Evolutionary conservation across 2,113 vertebrate genomes (phyloP).

Genomic region (Chaetorhynchus papuensis): DNA sequence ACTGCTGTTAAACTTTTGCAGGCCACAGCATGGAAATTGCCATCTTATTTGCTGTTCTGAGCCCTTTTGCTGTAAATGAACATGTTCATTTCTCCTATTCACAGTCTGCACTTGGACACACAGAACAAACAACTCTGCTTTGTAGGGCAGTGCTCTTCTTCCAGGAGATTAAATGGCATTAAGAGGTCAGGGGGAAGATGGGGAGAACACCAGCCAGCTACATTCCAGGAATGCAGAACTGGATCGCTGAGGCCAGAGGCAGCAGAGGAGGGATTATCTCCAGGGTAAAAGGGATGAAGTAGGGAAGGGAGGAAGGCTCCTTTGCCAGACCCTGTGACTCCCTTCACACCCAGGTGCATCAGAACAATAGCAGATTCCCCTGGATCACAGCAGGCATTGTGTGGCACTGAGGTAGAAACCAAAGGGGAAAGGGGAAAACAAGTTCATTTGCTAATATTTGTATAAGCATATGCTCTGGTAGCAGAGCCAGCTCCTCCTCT

Average conservation of each 20-base stretch:
- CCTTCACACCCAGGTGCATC: conserved; percentile 49
- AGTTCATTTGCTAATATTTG: conserved; percentile 24
- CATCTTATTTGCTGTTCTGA: background rate
- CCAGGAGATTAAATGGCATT: conserved; percentile 53
- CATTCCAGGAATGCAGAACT: conserved; percentile 45
- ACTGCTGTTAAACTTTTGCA: background rate
- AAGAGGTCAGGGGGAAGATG: conserved; percentile 52
- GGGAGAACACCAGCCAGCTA: conserved; percentile 18
- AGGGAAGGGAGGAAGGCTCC: conserved; percentile 26
- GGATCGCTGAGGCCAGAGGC: background rate
- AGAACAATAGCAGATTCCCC: conserved; percentile 34
- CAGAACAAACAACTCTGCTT: background rate
- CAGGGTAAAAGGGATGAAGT: background rate
- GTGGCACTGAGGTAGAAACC: conserved; percentile 29
- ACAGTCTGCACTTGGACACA: background rate
- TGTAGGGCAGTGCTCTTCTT: background rate
- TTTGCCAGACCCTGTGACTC: conserved; percentile 36
- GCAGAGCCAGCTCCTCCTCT: background rate
- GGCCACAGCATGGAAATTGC: background rate
- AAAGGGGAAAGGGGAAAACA: conserved; percentile 54
- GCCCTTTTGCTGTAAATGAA: background rate
- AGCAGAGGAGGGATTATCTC: conserved; percentile 42
- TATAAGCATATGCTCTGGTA: background rate
- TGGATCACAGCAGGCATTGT: conserved; percentile 19
- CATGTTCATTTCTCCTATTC: background rate